These are phyloP conservation scores for Tyria jacobaeae DNA, from an alignment of 2,888 invertebrate species.

Conservation along the genomic window DNA sequence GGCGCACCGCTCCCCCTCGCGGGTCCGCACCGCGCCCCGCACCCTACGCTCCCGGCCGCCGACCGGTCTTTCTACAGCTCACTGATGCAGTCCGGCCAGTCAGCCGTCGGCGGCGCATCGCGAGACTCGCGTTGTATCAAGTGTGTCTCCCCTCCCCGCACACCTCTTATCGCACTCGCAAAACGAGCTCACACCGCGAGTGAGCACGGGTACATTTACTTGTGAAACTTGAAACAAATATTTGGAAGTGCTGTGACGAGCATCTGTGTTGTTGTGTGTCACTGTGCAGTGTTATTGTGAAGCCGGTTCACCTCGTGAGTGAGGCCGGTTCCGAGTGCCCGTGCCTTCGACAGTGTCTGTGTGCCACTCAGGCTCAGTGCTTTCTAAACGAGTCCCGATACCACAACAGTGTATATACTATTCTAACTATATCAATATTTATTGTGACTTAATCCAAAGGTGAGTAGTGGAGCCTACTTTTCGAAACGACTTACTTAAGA, in stretches of 20 bases:
- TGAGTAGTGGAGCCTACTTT: slow-evolving; percentile 45
- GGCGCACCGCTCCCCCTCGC: slow-evolving; percentile 27
- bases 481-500: background rate
- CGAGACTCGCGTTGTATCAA: slow-evolving; percentile 19
- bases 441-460: slow-evolving; percentile 59
- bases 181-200: slow-evolving; percentile 39
- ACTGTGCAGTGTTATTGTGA: slow-evolving; percentile 55
- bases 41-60: slow-evolving; percentile 37
- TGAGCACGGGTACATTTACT: slow-evolving; percentile 37
- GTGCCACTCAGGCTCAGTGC: slow-evolving; percentile 37
- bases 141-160: slow-evolving; percentile 46
- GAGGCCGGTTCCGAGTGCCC: slow-evolving; percentile 66
- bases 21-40: slow-evolving; percentile 28
- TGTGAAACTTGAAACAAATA: slow-evolving; percentile 54
- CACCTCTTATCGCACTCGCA: slow-evolving; percentile 58
- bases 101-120: slow-evolving; percentile 57
- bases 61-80: slow-evolving; percentile 53
- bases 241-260: slow-evolving; percentile 40
- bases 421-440: slow-evolving; percentile 42
- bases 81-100: slow-evolving; percentile 59
- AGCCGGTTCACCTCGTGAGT: slow-evolving; percentile 67
- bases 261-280: slow-evolving; percentile 43
- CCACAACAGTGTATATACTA: slow-evolving; percentile 33
- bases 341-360: slow-evolving; percentile 52
- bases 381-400: slow-evolving; percentile 49